Evolutionary conservation across 2,888 invertebrate species (phyloP).

Genomic region (Lasiommata megera): DNA sequence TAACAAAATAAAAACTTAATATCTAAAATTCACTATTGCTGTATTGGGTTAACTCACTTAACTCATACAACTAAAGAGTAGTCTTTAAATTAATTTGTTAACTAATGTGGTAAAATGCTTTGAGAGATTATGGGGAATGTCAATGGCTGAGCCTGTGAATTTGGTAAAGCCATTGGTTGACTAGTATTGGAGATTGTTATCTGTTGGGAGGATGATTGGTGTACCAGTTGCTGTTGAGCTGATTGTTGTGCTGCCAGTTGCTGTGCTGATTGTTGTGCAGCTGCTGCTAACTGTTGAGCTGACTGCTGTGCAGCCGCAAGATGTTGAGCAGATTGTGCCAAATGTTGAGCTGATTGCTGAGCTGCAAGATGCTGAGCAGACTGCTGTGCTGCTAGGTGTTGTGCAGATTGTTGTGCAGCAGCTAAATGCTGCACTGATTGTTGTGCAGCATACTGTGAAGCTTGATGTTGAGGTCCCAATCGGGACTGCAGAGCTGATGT

Average conservation of each 20-base stretch:
- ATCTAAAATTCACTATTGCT: no score
- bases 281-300: constrained; percentile 60
- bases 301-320: constrained; percentile 54
- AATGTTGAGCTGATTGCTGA: constrained; percentile 56
- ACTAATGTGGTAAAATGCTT: constrained; percentile 69
- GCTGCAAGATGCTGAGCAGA: constrained; percentile 58
- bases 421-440: constrained; percentile 65
- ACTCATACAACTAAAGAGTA: no score
- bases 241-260: constrained; percentile 67
- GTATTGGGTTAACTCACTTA: no score
- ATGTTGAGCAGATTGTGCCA: constrained; percentile 58
- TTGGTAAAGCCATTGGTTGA: constrained; percentile 71
- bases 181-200: constrained; percentile 74
- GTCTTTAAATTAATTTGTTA: neutral
- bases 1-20: neutral
- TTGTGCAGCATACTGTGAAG: constrained; percentile 61
- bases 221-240: constrained; percentile 70
- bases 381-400: constrained; percentile 54
- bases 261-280: constrained; percentile 61
- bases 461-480: constrained; percentile 63
- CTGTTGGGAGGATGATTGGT: constrained; percentile 73
- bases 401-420: constrained; percentile 54
- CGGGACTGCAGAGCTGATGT: constrained; percentile 66
- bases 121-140: constrained; percentile 77
- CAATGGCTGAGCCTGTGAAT: constrained; percentile 71